Evolutionary conservation across 2,888 invertebrate genomes (phyloP).

Genomic region (Agapostemon virescens): DNA sequence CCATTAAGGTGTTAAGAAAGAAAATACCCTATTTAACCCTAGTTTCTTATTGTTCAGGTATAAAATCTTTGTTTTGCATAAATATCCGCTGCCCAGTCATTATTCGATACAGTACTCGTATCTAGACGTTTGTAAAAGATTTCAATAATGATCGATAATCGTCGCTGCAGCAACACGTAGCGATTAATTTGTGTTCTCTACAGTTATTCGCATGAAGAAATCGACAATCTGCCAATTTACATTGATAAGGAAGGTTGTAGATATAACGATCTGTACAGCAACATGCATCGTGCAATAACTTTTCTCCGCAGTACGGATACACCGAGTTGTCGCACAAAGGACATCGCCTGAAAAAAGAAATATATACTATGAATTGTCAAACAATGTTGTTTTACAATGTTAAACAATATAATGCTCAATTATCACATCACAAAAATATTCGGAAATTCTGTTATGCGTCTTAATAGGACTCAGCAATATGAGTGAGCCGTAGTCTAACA

Average conservation of each 20-base stretch:
- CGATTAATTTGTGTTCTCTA: slow-evolving; percentile 87
- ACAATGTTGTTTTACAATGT: too few species aligned
- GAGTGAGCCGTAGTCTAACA: too few species aligned
- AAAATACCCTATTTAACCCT: not conserved
- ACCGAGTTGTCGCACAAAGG: slow-evolving; percentile 90
- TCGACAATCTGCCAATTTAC: slow-evolving; percentile 86
- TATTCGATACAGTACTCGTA: not conserved
- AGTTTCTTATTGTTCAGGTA: not conserved
- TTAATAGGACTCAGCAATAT: too few species aligned
- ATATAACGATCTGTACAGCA: slow-evolving; percentile 84
- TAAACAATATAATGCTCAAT: too few species aligned
- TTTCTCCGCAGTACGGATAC: slow-evolving; percentile 88
- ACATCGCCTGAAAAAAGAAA: slow-evolving; percentile 79
- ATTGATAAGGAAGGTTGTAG: slow-evolving; percentile 83
- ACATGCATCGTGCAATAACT: slow-evolving; percentile 88
- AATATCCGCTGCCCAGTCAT: too few species aligned
- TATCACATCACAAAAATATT: too few species aligned
- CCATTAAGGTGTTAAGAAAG: not conserved
- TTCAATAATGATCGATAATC: slow-evolving; percentile 73
- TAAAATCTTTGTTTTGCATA: not conserved
- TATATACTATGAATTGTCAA: not conserved
- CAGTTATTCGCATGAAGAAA: slow-evolving; percentile 89
- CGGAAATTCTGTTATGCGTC: too few species aligned
- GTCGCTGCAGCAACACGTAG: slow-evolving; percentile 87
- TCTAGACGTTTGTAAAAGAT: slow-evolving; percentile 29